Evolutionary conservation across 2,113 vertebrate species (phyloP).

Genomic region (Stegostoma tigrinum): DNA sequence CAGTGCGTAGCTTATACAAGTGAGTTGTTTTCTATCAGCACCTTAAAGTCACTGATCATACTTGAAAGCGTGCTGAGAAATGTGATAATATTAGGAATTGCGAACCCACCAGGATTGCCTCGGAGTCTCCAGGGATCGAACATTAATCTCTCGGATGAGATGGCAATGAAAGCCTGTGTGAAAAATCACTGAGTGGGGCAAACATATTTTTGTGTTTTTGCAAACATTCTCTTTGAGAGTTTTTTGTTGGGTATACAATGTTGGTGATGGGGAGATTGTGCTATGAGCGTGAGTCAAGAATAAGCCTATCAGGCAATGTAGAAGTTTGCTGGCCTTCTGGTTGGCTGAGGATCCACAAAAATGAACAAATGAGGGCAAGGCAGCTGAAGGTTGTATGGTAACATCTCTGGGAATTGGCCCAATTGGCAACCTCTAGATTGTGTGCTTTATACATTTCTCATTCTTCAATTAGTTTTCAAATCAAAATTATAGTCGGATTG

Average conservation of each 20-base stretch:
- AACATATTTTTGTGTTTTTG: conserved; percentile 10
- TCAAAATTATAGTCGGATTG: background rate
- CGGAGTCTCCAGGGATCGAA: background rate
- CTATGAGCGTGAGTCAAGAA: background rate
- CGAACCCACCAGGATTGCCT: background rate
- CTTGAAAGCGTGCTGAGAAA: background rate
- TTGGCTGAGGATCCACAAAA: background rate
- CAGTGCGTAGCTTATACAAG: background rate
- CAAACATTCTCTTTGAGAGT: background rate
- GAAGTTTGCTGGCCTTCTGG: background rate
- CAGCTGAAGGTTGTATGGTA: too few relatives aligned
- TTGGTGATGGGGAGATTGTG: background rate
- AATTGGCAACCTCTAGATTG: background rate
- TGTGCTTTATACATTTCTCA: background rate
- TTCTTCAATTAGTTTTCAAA: background rate
- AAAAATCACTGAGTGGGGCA: background rate
- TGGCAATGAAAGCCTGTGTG: too few relatives aligned
- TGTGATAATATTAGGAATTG: background rate
- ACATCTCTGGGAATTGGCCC: background rate
- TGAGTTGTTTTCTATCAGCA: background rate
- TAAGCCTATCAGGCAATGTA: background rate
- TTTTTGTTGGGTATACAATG: background rate
- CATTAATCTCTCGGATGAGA: background rate
- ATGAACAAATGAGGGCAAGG: background rate
- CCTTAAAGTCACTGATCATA: background rate